A percentile compares a stretch with the other conserved stretches of the same genome.
phyloP scores from a whole-genome alignment of 2,797 vertebrate species.

The Zenarchopterus dispar region DNA sequence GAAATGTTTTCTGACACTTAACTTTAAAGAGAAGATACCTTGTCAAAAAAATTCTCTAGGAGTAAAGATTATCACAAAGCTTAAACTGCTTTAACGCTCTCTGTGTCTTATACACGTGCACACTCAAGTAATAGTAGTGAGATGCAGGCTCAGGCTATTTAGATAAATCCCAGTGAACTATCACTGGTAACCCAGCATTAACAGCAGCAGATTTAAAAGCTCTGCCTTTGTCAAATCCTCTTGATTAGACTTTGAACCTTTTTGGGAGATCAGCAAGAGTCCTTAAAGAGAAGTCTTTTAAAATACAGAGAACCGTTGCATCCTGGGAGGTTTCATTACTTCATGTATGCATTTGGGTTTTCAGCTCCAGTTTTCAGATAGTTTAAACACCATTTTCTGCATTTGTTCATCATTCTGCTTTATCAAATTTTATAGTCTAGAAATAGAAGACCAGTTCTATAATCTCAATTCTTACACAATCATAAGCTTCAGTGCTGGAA shows the following conservation, averaged over 20 bases:
- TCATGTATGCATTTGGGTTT: neutral
- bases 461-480: slow-evolving; percentile 32
- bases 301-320: neutral
- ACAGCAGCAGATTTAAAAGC: slow-evolving; percentile 52
- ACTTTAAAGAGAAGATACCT: no score
- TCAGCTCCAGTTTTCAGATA: slow-evolving; percentile 2
- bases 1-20: no score
- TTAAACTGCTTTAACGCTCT: slow-evolving; percentile 22
- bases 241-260: slow-evolving; percentile 42
- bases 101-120: slow-evolving; percentile 7
- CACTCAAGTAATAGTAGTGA: slow-evolving; percentile 26
- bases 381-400: neutral
- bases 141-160: slow-evolving; percentile 63
- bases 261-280: slow-evolving; percentile 46
- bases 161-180: slow-evolving; percentile 71
- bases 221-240: slow-evolving; percentile 62
- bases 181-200: slow-evolving; percentile 49
- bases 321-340: no score
- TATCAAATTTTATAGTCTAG: neutral
- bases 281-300: slow-evolving; percentile 18
- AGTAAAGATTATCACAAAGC: slow-evolving; percentile 22
- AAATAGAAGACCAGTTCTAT: neutral
- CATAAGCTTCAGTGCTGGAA: slow-evolving; percentile 33
- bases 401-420: neutral
- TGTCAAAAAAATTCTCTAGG: no score